Base-by-base conservation (phyloP, 2,888 invertebrate genomes). In the Anaspis maculata region DNA sequence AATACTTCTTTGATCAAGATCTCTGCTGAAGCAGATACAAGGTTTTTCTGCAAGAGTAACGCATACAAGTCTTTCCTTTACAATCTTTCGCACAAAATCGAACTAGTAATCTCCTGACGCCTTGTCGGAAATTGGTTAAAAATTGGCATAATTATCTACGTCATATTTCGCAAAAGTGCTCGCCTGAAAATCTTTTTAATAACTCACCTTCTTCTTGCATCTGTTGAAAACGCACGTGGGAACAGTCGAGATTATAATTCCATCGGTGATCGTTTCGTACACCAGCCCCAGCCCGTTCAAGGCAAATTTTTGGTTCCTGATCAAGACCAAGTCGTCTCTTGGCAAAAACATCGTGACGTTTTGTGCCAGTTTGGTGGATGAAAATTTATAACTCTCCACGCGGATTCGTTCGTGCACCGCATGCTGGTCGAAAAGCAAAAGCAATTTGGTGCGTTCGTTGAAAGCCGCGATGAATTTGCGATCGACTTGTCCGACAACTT, bases 331-430 rank as follows among this genome's bases (percentile, higher is more conserved):
- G 48, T 77, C 72, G 26, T 71, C 69, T 41, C 65, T 59, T 7
- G 66, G 37, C 24, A 59, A 30, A 28, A 51, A 49, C 28, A 61
- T 38, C 14, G 47, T 42, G 7, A 57, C 28, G 15, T 37, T 34
- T 31, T 49, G 47, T 42, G 7, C 57, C 28, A 15, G 37, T 34
- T 31, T 49, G 41, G 7, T 45, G 29, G 15, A 45, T 49, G n/a
- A n/a, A n/a, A n/a, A n/a, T n/a, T n/a, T n/a, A n/a, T n/a, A n/a
- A n/a, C n/a, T n/a, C 64, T 91, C 90, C 26, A 90, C 69, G 39
- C 80, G 70, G 40, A 90, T 76, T 57, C 91, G 71, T 67, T 91
- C 91, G 61, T 89, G 81, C 15, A 83, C 82, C 24, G 90, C 90
- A 66, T 91, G 91, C 63, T 90, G 91, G 66, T 91, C 91, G 59